A percentile compares a stretch with the other conserved stretches of the same genome.
phyloP scores from a whole-genome alignment of 2,888 invertebrate genomes.

The Electrophaes corylata region DNA sequence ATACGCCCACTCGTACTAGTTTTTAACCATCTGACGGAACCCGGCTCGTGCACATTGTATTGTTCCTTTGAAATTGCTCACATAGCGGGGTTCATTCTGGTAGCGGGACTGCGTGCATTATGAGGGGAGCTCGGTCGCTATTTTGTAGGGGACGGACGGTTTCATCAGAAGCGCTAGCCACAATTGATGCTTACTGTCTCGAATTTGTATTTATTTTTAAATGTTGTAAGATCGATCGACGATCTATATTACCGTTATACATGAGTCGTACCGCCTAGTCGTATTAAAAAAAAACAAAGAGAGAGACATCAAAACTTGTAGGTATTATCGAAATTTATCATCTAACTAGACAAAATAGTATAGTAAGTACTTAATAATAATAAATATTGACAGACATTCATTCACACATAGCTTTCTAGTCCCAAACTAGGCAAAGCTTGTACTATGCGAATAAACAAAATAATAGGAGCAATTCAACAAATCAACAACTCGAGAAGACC shows the following conservation, averaged over 20 bases:
- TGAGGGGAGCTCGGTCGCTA: conserved; percentile 59
- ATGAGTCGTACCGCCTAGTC: no score
- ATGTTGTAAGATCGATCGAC: no score
- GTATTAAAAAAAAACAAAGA: no score
- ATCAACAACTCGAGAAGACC: background rate
- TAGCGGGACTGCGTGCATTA: conserved; percentile 72
- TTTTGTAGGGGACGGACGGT: conserved; percentile 42
- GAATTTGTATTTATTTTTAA: conserved; percentile 11
- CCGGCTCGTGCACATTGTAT: conserved; percentile 10
- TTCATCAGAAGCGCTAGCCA: conserved; percentile 22
- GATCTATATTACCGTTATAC: no score
- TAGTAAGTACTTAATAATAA: no score
- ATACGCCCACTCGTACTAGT: background rate
- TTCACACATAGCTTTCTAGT: no score
- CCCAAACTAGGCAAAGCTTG: no score
- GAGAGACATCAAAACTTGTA: no score
- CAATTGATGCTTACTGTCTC: background rate
- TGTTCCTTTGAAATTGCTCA: conserved; percentile 57
- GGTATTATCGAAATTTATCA: no score
- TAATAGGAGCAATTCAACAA: no score
- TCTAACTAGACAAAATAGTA: background rate
- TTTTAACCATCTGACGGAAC: background rate
- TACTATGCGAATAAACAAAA: no score
- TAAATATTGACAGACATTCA: no score
- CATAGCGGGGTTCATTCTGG: conserved; percentile 56